Evolutionary conservation across 1,140 invertebrate genomes (phyloP).

Genomic region (Cepaea nemoralis): DNA sequence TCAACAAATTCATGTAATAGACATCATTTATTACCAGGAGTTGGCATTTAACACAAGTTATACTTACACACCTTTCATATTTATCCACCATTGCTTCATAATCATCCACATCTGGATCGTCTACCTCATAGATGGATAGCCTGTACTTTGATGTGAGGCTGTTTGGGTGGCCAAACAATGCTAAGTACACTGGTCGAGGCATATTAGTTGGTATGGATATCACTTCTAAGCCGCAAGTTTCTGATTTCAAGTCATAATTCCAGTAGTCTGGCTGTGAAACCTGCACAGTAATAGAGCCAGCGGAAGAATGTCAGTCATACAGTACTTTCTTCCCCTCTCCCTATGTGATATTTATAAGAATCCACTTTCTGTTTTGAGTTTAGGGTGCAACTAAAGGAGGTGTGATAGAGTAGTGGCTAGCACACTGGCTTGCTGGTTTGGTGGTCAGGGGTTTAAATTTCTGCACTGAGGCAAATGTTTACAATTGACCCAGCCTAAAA

Average conservation of each 20-base stretch:
- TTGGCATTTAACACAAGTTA: no score
- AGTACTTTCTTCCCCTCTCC: neutral
- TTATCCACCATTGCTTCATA: slow-evolving; percentile 32
- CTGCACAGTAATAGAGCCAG: neutral
- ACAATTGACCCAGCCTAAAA: no score
- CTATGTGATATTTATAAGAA: neutral
- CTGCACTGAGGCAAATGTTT: no score
- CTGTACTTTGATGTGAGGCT: slow-evolving; percentile 1
- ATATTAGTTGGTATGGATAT: slow-evolving; percentile 14
- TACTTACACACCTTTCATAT: slow-evolving; percentile 27
- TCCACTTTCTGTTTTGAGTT: neutral
- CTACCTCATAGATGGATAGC: slow-evolving; percentile 15
- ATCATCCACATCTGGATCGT: slow-evolving; percentile 21
- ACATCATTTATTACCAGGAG: no score
- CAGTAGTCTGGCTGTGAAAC: slow-evolving; percentile 17
- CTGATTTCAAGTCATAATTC: slow-evolving; percentile 34
- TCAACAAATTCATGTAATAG: no score
- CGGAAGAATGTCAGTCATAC: no score
- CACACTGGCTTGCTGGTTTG: no score
- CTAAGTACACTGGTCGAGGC: slow-evolving; percentile 30
- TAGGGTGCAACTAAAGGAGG: neutral
- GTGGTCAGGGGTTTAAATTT: no score
- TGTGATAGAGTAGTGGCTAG: no score
- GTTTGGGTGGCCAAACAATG: slow-evolving; percentile 31
- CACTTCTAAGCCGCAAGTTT: slow-evolving; percentile 24